These are phyloP conservation scores for Steromphala cineraria DNA, from an alignment of 2,888 invertebrate species.

Conservation along the genomic window DNA sequence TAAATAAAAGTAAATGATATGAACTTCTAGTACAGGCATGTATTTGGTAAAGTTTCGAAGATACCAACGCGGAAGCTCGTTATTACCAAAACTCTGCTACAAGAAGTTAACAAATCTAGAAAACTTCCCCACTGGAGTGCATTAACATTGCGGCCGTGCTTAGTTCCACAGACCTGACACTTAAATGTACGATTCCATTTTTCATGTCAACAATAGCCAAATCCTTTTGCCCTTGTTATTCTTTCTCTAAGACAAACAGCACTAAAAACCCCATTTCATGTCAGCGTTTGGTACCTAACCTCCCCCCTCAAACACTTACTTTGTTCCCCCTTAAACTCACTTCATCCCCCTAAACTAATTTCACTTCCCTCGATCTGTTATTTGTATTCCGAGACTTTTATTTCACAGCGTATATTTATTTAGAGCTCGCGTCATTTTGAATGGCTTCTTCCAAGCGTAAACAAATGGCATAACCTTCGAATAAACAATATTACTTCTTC, in stretches of 20 bases:
- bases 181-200: not conserved
- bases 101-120: too few relatives aligned
- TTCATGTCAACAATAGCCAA: not conserved
- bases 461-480: not conserved
- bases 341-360: too few relatives aligned
- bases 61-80: too few relatives aligned
- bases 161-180: not conserved
- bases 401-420: not conserved
- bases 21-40: too few relatives aligned
- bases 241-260: conserved; percentile 2
- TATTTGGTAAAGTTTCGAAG: too few relatives aligned
- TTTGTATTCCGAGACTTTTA: conserved; percentile 5
- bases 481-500: conserved; percentile 15
- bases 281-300: not conserved
- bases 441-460: not conserved
- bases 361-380: not conserved
- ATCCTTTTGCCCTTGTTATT: not conserved
- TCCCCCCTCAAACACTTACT: too few relatives aligned
- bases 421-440: not conserved
- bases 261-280: not conserved
- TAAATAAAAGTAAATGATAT: too few relatives aligned
- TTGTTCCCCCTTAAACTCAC: too few relatives aligned
- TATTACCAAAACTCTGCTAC: too few relatives aligned
- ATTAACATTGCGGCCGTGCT: not conserved
- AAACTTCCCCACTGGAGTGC: not conserved